Conservation (phyloP, 2,797 vertebrate genomes). For the Xenopus petersii region DNA sequence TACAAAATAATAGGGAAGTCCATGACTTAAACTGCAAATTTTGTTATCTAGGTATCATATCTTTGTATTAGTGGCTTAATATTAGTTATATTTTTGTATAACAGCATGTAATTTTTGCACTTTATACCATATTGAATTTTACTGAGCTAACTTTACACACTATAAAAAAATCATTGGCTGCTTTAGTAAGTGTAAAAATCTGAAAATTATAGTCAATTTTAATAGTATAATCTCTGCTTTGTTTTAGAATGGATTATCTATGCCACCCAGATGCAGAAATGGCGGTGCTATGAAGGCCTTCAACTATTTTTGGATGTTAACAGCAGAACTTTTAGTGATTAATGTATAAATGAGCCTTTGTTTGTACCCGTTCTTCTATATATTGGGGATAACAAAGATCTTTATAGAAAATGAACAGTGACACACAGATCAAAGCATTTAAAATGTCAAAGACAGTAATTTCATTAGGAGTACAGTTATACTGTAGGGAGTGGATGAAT, state of each 20-base stretch:
- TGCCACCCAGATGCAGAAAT: not conserved
- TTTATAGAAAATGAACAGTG: not conserved
- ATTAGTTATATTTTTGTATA: no score
- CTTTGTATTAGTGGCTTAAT: no score
- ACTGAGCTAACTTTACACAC: not conserved
- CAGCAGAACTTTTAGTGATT: not conserved
- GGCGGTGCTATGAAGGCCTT: not conserved
- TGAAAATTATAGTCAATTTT: not conserved
- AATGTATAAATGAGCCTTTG: not conserved
- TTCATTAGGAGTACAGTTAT: no score
- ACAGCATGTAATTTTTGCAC: no score
- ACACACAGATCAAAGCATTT: not conserved
- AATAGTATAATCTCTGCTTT: slow-evolving; percentile 11
- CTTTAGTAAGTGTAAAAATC: not conserved
- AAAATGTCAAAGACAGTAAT: no score
- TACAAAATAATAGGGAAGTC: no score
- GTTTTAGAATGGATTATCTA: slow-evolving; percentile 13
- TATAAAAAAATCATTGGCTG: not conserved
- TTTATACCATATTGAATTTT: not conserved
- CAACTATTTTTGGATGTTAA: not conserved
- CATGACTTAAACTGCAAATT: no score
- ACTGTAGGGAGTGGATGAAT: no score
- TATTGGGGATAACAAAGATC: not conserved
- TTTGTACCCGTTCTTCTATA: not conserved
- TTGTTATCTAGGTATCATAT: no score